Conservation (phyloP, 2,888 invertebrate genomes). For the Invenusta paracnida region DNA sequence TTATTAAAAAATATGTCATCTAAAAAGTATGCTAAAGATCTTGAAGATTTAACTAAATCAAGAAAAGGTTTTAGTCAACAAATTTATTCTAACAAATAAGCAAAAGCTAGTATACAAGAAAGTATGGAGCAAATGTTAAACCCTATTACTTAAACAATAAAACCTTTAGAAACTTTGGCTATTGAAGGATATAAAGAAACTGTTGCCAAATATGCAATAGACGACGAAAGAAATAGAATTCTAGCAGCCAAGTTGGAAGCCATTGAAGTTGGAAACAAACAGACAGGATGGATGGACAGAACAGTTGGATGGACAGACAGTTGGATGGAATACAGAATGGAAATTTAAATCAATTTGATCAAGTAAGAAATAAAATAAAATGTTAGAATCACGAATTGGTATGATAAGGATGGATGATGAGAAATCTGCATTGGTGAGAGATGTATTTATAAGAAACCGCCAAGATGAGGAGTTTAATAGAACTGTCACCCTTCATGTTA, state of each 20-base stretch:
- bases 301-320: not conserved
- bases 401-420: not conserved
- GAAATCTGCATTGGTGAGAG: not conserved
- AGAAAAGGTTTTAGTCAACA: too few relatives aligned
- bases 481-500: not conserved
- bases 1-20: too few relatives aligned
- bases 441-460: not conserved
- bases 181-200: too few relatives aligned
- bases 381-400: not conserved
- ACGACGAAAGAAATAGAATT: not conserved
- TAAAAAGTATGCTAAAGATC: too few relatives aligned
- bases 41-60: too few relatives aligned
- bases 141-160: too few relatives aligned
- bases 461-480: not conserved
- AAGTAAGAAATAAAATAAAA: not conserved
- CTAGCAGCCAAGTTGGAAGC: not conserved
- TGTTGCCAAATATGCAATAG: not conserved
- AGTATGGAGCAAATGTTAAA: too few relatives aligned
- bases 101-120: too few relatives aligned
- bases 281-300: too few relatives aligned
- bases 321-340: not conserved
- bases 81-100: too few relatives aligned
- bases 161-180: too few relatives aligned
- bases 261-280: not conserved
- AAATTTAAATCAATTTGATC: not conserved